phyloP scores from a whole-genome alignment of 2,113 vertebrate genomes.

The Dasyornis broadbenti region DNA sequence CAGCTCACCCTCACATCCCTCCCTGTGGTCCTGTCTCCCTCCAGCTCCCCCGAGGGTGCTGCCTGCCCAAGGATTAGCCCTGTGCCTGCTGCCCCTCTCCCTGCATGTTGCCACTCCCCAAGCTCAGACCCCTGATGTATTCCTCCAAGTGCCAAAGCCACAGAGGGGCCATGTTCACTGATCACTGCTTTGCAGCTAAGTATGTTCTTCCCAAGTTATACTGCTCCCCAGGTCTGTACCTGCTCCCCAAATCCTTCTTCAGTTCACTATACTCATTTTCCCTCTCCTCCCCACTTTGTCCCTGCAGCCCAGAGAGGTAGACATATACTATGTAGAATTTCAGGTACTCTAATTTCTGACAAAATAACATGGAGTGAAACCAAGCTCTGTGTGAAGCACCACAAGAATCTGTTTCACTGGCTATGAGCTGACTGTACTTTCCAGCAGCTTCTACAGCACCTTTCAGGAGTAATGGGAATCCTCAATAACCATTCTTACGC shows the following conservation, averaged over 20 bases:
- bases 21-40: not conserved
- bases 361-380: not conserved
- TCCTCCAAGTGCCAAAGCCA: not conserved
- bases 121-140: not conserved
- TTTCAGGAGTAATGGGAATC: not conserved
- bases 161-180: not conserved
- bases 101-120: not conserved
- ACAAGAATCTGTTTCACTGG: not conserved
- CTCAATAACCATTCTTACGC: not conserved
- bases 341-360: not conserved
- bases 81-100: not conserved
- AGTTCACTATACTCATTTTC: not conserved
- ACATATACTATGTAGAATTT: fast-evolving
- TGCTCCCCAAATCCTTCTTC: too few relatives aligned
- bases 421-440: not conserved
- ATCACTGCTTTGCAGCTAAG: not conserved
- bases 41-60: fast-evolving
- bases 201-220: not conserved
- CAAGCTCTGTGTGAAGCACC: not conserved
- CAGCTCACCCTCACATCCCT: not conserved
- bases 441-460: not conserved
- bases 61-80: not conserved
- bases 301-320: not conserved
- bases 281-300: not conserved
- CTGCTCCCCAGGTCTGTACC: not conserved